Evolutionary conservation across 2,797 vertebrate genomes (phyloP).

Genomic region (Coregonus suidteri): DNA sequence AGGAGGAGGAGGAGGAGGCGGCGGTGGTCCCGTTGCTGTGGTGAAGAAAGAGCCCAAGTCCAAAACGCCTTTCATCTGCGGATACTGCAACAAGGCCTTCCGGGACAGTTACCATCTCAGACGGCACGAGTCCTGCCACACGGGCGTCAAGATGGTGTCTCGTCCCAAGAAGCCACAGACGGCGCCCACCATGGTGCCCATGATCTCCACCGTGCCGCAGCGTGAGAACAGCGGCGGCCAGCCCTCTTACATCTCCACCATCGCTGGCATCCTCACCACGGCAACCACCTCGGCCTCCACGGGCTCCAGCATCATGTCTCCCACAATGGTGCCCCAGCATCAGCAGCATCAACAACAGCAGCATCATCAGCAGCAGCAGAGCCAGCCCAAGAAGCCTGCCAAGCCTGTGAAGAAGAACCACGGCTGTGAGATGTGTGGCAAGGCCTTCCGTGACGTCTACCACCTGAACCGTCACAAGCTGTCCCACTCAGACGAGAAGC

Average conservation of each 20-base stretch:
- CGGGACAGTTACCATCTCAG: constrained; percentile 98
- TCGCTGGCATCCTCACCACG: constrained; percentile 92
- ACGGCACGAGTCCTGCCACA: constrained; percentile 95
- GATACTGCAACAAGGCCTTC: constrained; percentile 98
- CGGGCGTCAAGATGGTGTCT: constrained; percentile 96
- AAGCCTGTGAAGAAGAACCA: constrained; percentile 98
- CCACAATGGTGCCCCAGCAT: constrained; percentile 63
- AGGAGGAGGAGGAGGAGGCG: constrained; percentile 20
- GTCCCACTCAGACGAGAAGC: constrained; percentile 96
- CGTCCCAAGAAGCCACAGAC: constrained; percentile 89
- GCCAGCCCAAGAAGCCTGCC: constrained; percentile 88
- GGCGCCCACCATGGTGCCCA: constrained; percentile 89
- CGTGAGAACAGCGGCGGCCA: constrained; percentile 87
- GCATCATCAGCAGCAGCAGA: constrained; percentile 74
- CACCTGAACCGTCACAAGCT: constrained; percentile 97
- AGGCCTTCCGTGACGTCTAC: constrained; percentile 97
- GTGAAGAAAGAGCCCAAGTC: constrained; percentile 95
- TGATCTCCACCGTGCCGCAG: constrained; percentile 91
- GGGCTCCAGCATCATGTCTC: constrained; percentile 68
- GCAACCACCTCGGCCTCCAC: constrained; percentile 92
- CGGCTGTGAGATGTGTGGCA: constrained; percentile 96
- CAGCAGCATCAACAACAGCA: constrained; percentile 71
- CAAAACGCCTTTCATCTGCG: constrained; percentile 96
- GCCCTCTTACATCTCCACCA: constrained; percentile 87
- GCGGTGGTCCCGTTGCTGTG: constrained; percentile 59